phyloP scores from a whole-genome alignment of 2,797 vertebrate species.

The Crenuchus spilurus region DNA sequence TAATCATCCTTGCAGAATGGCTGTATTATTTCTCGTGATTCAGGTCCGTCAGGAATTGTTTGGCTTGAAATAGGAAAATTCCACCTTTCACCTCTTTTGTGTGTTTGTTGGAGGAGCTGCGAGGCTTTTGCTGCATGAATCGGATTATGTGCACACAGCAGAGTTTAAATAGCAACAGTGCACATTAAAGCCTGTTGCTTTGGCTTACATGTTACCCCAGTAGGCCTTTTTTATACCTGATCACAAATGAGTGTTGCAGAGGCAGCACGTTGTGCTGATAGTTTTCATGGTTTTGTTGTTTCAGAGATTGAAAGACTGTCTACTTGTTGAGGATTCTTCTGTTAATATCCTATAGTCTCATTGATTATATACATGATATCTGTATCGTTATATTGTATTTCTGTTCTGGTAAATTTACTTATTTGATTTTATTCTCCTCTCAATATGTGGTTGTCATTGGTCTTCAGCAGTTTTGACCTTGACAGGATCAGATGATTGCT shows the following conservation, averaged over 20 bases:
- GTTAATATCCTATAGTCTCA: too few species aligned
- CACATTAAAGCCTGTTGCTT: constrained; percentile 6
- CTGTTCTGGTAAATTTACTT: background rate
- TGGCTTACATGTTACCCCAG: background rate
- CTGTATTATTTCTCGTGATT: background rate
- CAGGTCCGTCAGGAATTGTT: background rate
- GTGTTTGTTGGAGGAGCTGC: background rate
- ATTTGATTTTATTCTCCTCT: too few species aligned
- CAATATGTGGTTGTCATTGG: too few species aligned
- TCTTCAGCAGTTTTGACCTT: constrained; percentile 17
- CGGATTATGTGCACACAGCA: background rate
- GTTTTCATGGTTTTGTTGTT: too few species aligned
- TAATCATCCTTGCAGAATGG: background rate
- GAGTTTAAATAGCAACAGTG: constrained; percentile 9
- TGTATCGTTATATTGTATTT: too few species aligned
- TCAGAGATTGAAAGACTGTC: too few species aligned
- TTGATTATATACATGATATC: too few species aligned
- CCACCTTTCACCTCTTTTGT: background rate
- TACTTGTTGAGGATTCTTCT: too few species aligned
- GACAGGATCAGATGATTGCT: constrained; percentile 1
- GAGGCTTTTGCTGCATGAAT: background rate
- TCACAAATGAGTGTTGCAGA: too few species aligned
- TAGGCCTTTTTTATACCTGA: constrained; percentile 2
- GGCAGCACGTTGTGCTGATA: too few species aligned
- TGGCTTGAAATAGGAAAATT: background rate